Evolutionary conservation across 2,113 vertebrate genomes (phyloP), one percentile per base, ranked within the genome.

Genomic region (Speoplatyrhinus poulsoni): DNA sequence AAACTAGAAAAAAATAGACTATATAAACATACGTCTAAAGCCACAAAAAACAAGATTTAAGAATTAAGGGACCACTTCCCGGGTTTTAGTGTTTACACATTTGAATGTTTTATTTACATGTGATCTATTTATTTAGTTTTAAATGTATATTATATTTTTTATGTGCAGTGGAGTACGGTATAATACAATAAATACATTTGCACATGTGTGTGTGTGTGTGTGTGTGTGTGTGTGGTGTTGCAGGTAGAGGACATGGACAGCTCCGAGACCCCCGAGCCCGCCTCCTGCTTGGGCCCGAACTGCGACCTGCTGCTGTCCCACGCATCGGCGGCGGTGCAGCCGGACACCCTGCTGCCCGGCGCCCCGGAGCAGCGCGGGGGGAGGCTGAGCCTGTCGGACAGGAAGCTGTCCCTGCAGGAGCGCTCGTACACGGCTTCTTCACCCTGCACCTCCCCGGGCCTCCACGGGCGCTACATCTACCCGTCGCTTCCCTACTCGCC

Each of bases 351-450:
- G 11, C 82, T 85, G 11, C 92, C 89, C 0, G 73, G 61, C 9
- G 19, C 69, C 16, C 91, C 83, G 26, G 90, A 93, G 70, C 89
- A 92, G 6, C 26, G 26, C 26, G 89, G 93, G 73, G 84, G 82
- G 0, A 90, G 93, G 75, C 88, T 94, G 65, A 94, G 82, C 69
- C 89, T 96, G 59, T 95, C 94, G 0, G 89, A 95, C 81, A 92
- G 95, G 79, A 98, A 98, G 77, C 92, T 97, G 0, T 98, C 96
- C 17, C 92, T 98, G 77, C 97, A 98, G 89, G 96, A 98, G 85
- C 91, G 90, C 59, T 91, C 95, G 0, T 95, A 90, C 46, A 89
- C 91, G 0, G 79, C 84, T 6, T 86, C 81, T 0, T 94, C 93
- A 0, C 92, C 95, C 0, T 85, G 93, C 8, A 76, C 80, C 12